Percentiles rank a stretch among this genome's conserved stretches.
These are phyloP conservation scores for Haemorhous mexicanus DNA, from an alignment of 2,113 vertebrate species.

Conservation along the genomic window DNA sequence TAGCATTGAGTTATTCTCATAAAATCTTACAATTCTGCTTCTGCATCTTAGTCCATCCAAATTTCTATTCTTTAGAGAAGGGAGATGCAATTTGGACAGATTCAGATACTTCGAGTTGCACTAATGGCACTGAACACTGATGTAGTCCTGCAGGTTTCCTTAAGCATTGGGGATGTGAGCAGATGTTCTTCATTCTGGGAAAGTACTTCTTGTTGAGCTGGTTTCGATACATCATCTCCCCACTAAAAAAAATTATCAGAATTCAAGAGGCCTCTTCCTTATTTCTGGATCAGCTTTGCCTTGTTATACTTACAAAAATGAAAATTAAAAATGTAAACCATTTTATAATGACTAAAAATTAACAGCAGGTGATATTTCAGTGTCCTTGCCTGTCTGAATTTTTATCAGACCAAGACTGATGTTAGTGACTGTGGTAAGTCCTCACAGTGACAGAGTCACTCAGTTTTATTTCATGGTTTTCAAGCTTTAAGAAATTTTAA, in stretches of 20 bases:
- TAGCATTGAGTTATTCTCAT: not conserved
- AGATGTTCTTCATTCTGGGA: not conserved
- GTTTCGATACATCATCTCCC: not conserved
- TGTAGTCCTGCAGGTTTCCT: not conserved
- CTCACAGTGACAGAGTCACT: slow-evolving; percentile 9
- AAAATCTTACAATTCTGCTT: not conserved
- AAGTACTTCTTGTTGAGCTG: not conserved
- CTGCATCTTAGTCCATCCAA: not conserved
- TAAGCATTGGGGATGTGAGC: rapidly evolving
- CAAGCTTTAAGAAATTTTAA: slow-evolving; percentile 28
- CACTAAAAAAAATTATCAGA: not conserved
- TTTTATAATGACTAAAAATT: not conserved
- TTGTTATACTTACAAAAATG: not conserved
- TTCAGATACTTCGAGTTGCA: not conserved
- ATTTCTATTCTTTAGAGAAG: not conserved
- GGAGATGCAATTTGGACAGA: not conserved
- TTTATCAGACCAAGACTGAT: not conserved
- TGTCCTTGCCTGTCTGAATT: not conserved
- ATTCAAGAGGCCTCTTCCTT: not conserved
- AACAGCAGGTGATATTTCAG: not conserved
- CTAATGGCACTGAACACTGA: not conserved
- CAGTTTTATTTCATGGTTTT: slow-evolving; percentile 19
- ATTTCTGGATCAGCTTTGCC: not conserved
- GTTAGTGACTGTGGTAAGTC: not conserved
- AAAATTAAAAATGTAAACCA: not conserved